Evolutionary conservation across 64 coral and sea anemone genomes (phyloP).

Genomic region (Pocillopora damicornis): DNA sequence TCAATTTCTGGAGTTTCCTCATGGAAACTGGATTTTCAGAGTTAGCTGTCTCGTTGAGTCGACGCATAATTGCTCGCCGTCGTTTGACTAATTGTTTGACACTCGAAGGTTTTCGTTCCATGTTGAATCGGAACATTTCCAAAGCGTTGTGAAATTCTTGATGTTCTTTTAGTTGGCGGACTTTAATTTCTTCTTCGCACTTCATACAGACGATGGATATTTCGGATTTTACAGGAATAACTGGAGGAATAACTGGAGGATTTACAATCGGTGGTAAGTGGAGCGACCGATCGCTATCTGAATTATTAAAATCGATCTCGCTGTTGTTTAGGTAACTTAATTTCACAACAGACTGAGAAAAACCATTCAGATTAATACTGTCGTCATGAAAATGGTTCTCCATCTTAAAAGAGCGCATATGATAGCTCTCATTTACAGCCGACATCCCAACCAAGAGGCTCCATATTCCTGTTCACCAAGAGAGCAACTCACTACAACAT

Average conservation of each 20-base stretch:
- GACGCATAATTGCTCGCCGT: conserved; percentile 62
- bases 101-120: conserved; percentile 60
- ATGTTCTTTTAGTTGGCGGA: conserved; percentile 73
- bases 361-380: too few species aligned
- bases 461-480: too few species aligned
- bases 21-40: conserved; percentile 70
- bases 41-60: conserved; percentile 66
- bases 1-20: conserved; percentile 77
- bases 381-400: too few species aligned
- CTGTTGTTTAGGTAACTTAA: too few species aligned
- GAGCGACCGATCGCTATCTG: neutral
- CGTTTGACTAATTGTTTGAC: conserved; percentile 66
- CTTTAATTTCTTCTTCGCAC: conserved; percentile 84
- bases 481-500: too few species aligned
- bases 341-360: too few species aligned
- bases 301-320: neutral
- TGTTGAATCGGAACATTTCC: conserved; percentile 58
- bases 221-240: conserved; percentile 2
- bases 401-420: too few species aligned
- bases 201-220: conserved; percentile 74
- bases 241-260: neutral
- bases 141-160: conserved; percentile 76
- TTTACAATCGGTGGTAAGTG: conserved; percentile 20
- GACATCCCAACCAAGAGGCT: too few species aligned
- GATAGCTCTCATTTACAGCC: too few species aligned